phyloP scores from a whole-genome alignment of 2,888 invertebrate species.

The Meliscaeva auricollis region DNA sequence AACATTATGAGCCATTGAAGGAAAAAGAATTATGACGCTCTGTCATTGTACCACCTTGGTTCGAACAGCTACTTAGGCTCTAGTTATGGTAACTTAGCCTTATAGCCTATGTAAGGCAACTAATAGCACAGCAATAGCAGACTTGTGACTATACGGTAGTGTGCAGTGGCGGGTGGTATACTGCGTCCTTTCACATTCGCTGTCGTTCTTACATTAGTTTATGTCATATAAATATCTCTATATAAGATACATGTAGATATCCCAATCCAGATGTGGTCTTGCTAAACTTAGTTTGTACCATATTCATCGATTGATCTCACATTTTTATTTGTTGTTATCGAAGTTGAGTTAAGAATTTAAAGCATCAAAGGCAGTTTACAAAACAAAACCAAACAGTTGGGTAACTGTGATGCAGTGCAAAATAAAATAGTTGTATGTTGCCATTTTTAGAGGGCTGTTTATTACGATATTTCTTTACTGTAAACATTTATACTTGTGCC shows the following conservation, averaged over 20 bases:
- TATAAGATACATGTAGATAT: neutral
- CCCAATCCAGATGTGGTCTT: constrained; percentile 45
- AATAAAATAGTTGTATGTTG: constrained; percentile 50
- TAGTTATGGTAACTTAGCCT: constrained; percentile 19
- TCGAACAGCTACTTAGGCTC: constrained; percentile 7
- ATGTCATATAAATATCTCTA: constrained; percentile 30
- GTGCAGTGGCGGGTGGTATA: constrained; percentile 55
- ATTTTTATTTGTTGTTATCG: constrained; percentile 27
- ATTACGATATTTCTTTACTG: constrained; percentile 29
- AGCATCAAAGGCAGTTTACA: constrained; percentile 8
- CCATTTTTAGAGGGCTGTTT: constrained; percentile 65
- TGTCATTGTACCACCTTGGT: constrained; percentile 26
- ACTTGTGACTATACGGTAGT: neutral
- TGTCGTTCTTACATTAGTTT: constrained; percentile 49
- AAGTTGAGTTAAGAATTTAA: constrained; percentile 50
- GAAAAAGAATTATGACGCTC: constrained; percentile 36
- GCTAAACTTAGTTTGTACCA: constrained; percentile 45
- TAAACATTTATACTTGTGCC: neutral
- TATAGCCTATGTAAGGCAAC: neutral
- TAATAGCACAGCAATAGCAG: neutral
- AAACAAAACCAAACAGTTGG: constrained; percentile 42
- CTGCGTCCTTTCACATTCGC: constrained; percentile 48
- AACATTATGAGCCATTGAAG: constrained; percentile 21
- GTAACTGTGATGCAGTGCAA: constrained; percentile 49
- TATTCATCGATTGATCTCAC: constrained; percentile 52